These are phyloP conservation scores for Liparis tanakae DNA, from an alignment of 2,797 vertebrate species.

Conservation along the genomic window DNA sequence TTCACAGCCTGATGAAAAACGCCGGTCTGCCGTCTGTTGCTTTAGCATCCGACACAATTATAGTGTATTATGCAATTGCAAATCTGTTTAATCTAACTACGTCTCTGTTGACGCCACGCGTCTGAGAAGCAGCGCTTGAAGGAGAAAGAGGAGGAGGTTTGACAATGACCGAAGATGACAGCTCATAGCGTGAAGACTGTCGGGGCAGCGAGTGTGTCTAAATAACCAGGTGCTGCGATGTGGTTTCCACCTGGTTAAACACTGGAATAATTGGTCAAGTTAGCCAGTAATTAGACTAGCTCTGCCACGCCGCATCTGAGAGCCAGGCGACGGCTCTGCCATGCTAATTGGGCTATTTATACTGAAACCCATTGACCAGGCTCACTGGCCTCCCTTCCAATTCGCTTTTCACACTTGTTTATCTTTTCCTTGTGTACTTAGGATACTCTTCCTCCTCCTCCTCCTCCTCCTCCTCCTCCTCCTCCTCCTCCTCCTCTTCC, in stretches of 20 bases:
- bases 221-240: conserved; percentile 74
- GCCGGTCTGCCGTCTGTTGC: neutral
- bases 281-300: conserved; percentile 77
- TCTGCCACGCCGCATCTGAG: conserved; percentile 65
- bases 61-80: too few species aligned
- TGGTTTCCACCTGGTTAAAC: conserved; percentile 79
- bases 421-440: conserved; percentile 54
- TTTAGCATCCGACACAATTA: neutral
- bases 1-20: neutral
- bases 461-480: too few species aligned
- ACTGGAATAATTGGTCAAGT: conserved; percentile 78
- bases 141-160: conserved; percentile 41
- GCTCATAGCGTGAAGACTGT: conserved; percentile 59
- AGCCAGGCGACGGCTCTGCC: conserved; percentile 52
- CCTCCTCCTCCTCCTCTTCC: conserved; percentile 31
- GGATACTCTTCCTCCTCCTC: conserved; percentile 18
- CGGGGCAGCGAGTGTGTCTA: conserved; percentile 64
- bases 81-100: neutral
- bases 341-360: conserved; percentile 82
- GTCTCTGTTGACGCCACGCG: neutral
- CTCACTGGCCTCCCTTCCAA: conserved; percentile 63
- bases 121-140: conserved; percentile 7
- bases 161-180: conserved; percentile 73
- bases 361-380: conserved; percentile 63
- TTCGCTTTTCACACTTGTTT: conserved; percentile 65